Base-by-base conservation (phyloP, 2,888 invertebrate species). In the Pardosa pseudoannulata region DNA sequence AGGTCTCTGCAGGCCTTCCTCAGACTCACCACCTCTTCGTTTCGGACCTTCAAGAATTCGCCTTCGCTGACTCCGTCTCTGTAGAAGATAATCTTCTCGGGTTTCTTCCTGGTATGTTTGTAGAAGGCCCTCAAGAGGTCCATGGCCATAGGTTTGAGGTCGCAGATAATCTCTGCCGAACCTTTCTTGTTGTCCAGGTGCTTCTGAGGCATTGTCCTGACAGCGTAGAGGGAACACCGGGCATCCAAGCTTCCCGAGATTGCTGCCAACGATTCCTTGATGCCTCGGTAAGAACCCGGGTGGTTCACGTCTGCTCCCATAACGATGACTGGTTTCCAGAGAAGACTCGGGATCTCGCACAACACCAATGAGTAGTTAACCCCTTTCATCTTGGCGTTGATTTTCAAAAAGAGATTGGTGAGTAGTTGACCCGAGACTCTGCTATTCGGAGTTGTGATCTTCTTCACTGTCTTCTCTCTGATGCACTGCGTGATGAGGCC, bases 221-320 rank as follows among this genome's bases (percentile, higher is more conserved):
- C 94, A 39, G 90, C 90, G 88, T 91, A 92, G 41, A 87, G 76
- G 11, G 36, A 62, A 6, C 94, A 95, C 64, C 92, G 92, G 0
- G 92, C 89, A 91, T 96, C 96, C 88, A 95, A 93, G 0, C 95
- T 96, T 0, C 96, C 95, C 0, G 95, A 95, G 0, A 96, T 95
- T 16, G 94, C 94, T 9, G 94, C 94, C 75, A 94, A 92, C 0
- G 94, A 94, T 0, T 94, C 93, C 83, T 92, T 91, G 7, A 90
- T 90, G 9, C 91, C 93, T 91, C 95, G 94, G 85, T 95, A 95
- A 0, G 96, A 96, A 0, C 96, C 94, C 0, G 98, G 97, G 93
- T 98, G 98, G 0, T 97, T 97, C 5, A 97, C 97, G 92, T 98
- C 98, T 7, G 97, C 97, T 0, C 98, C 98, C 41, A 97, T 93